These are phyloP conservation scores for Brachionus rubens DNA, from an alignment of 1,140 invertebrate species.

Conservation along the genomic window DNA sequence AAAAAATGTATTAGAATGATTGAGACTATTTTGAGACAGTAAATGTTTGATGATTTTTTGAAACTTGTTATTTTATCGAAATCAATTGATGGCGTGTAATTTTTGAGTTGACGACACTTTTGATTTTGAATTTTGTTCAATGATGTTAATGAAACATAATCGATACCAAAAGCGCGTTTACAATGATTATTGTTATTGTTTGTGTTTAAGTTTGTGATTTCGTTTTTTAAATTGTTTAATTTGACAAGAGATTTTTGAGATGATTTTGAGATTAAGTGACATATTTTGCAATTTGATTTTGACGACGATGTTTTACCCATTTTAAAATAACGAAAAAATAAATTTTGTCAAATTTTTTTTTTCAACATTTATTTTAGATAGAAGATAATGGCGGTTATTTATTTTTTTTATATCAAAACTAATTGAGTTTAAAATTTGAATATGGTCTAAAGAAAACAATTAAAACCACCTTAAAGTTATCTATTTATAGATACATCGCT, in stretches of 20 bases:
- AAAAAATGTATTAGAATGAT: constrained; percentile 29
- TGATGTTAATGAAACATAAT: constrained; percentile 20
- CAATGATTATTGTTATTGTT: neutral
- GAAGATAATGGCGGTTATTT: too few relatives aligned
- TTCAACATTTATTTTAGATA: too few relatives aligned
- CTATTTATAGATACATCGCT: too few relatives aligned
- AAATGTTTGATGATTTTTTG: constrained; percentile 9
- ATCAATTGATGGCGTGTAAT: neutral
- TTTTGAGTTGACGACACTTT: neutral
- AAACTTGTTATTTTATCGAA: neutral
- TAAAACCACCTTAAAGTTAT: too few relatives aligned
- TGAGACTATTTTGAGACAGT: constrained; percentile 7
- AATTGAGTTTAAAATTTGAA: too few relatives aligned
- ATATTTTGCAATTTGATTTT: constrained; percentile 33
- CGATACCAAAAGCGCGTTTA: neutral
- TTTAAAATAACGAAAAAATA: too few relatives aligned
- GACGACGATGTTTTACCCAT: too few relatives aligned
- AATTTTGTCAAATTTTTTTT: too few relatives aligned
- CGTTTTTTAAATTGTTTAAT: neutral
- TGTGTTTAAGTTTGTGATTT: neutral
- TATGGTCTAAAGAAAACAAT: too few relatives aligned
- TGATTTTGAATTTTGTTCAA: constrained; percentile 26
- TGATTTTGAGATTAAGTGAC: neutral
- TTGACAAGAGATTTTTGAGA: neutral
- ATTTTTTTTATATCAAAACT: too few relatives aligned